Percentiles rank a stretch among this genome's conserved stretches.
Conservation (phyloP, 2,113 vertebrate species). For the Corythornis vintsioides region DNA sequence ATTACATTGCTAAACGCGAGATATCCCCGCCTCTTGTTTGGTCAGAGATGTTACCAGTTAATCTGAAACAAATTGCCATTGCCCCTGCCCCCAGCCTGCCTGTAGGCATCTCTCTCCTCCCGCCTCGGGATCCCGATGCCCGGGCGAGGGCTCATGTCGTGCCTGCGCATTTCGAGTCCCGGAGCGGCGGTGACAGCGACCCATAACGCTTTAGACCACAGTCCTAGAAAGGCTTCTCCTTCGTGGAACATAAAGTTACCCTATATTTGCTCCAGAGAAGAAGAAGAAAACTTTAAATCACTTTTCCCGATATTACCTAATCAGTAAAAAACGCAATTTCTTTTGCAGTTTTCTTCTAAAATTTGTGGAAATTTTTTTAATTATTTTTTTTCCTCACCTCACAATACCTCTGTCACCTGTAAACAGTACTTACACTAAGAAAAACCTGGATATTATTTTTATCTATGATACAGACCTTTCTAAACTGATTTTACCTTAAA, state of each 20-base stretch:
- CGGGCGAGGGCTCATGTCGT: neutral
- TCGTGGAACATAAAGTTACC: rapidly evolving
- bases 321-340: neutral
- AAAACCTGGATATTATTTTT: neutral
- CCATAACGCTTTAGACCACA: rapidly evolving
- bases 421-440: neutral
- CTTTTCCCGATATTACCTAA: neutral
- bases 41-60: constrained; percentile 18
- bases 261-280: rapidly evolving
- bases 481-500: neutral
- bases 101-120: no score
- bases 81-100: neutral
- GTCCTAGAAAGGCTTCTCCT: neutral
- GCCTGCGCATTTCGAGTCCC: neutral
- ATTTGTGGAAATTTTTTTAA: no score
- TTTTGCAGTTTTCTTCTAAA: neutral
- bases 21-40: constrained; percentile 10
- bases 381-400: neutral
- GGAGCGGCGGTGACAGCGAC: no score
- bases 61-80: constrained; percentile 39
- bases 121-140: neutral
- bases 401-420: neutral
- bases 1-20: constrained; percentile 60
- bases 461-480: neutral
- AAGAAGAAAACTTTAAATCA: neutral